Base-by-base conservation (phyloP, 2,888 invertebrate species). In the Protophormia terraenovae region DNA sequence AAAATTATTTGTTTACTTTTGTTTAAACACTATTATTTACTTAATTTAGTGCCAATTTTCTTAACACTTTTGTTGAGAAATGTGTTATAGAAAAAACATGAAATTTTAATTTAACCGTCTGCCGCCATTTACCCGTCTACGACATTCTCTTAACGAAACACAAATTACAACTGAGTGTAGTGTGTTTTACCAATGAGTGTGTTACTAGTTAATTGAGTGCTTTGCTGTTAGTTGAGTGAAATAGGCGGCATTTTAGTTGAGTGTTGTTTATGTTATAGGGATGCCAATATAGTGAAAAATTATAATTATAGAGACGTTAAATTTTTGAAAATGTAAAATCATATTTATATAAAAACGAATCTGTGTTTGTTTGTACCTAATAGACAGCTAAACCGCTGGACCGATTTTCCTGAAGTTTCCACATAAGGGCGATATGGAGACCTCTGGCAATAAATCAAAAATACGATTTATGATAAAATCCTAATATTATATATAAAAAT, bases 91-190 rank as follows among this genome's bases (percentile, higher is more conserved):
- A 41, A 22, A 71, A 53, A 83, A 83, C 76, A 47, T 55, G 45
- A 55, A 69, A 80, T 41, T 14, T 32, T 45, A 19, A 7, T 27
- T 67, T 53, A 60, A 55, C 80, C 81, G 72, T 67, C 72, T 12
- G 53, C 72, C 72, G 60, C 16, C 45, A 67, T 67, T 53, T 24
- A 69, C 60, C 22, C 72, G 58, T 27, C 55, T 22, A 67, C 45
- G 71, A 66, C 60, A 72, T 73, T 62, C 55, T 53, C 77, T 60
- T 73, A 77, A 84, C 77, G 73, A 84, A 81, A 69, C 81, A 77
- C 84, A 76, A 84, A 77, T 72, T 81, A 77, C 81, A 81, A 84
- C 84, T 84, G 81, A 81, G 77, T 73, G 16, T n/a, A 32, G 19
- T 55, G 8, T 47, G 27, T 84, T 84, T 64, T 84, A 79, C 84